Percentiles rank a stretch among this genome's conserved stretches.
Evolutionary conservation across 2,113 vertebrate species (phyloP).

Genomic region (Felis catus): F.catus_Fca126_mat1.0 CM031418.1:140009501-140010000

Average conservation of each 20-base stretch:
- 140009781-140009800: background rate
- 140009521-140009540: accelerated
- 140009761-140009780: background rate
- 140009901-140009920: background rate
- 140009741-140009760: background rate
- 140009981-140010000: accelerated
- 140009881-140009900: background rate
- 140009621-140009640: background rate
- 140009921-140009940: background rate
- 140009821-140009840: background rate
- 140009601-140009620: accelerated
- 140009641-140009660: background rate
- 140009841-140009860: background rate
- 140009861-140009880: background rate
- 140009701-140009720: background rate
- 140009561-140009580: accelerated
- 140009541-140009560: accelerated
- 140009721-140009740: background rate
- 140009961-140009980: accelerated
- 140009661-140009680: background rate
- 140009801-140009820: background rate
- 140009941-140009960: background rate
- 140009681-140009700: background rate
- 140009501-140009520: accelerated
- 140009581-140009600: background rate